Conservation (phyloP, 2,113 vertebrate species). For the Baryphthengus martii region DNA sequence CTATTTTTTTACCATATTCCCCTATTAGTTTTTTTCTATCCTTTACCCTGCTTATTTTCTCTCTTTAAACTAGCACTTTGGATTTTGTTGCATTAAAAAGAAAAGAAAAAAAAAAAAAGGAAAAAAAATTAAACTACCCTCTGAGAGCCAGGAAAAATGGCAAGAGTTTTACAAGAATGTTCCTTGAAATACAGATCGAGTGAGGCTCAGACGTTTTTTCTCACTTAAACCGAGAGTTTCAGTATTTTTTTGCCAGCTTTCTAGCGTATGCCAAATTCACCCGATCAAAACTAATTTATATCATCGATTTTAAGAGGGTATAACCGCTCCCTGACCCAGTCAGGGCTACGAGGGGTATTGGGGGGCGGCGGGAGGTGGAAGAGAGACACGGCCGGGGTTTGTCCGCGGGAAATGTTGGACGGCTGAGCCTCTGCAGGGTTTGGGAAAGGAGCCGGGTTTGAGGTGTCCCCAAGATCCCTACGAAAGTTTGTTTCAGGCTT, state of each 20-base stretch:
- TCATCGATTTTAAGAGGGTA: background rate
- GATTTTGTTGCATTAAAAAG: background rate
- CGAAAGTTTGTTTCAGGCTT: background rate
- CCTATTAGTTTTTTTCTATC: background rate
- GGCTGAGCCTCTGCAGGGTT: background rate
- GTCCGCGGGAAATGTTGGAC: background rate
- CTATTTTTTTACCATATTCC: background rate
- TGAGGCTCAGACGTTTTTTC: background rate
- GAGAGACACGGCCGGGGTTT: background rate
- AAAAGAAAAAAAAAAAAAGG: no score
- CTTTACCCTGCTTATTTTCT: background rate
- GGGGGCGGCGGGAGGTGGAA: background rate
- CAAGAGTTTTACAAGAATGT: conserved; percentile 15
- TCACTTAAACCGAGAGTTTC: background rate
- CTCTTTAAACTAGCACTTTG: background rate
- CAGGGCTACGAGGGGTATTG: rapidly evolving
- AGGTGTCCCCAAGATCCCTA: background rate
- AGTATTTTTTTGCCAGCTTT: background rate
- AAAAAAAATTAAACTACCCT: background rate
- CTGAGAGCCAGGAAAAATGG: background rate
- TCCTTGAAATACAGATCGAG: conserved; percentile 18
- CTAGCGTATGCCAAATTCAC: background rate
- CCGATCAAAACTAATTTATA: background rate
- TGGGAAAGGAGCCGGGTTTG: background rate
- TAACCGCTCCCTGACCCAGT: rapidly evolving